Conservation (phyloP, 2,797 vertebrate species). For the Falco berigora region DNA sequence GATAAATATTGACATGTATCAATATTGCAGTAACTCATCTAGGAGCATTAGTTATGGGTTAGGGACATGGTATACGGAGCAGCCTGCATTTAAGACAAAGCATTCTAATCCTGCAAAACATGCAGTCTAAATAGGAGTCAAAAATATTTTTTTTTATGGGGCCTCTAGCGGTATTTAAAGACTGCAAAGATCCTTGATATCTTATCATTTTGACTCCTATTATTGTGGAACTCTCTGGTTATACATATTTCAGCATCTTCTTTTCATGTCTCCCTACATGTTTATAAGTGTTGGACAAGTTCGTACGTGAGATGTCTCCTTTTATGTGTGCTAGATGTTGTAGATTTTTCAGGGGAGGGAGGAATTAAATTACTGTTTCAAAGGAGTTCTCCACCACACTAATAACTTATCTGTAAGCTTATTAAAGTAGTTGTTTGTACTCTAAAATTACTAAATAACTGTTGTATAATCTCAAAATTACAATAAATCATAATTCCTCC, state of each 20-base stretch:
- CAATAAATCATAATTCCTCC: not conserved
- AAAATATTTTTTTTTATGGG: not conserved
- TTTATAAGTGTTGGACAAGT: slow-evolving; percentile 40
- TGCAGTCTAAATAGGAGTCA: not conserved
- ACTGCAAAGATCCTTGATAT: not conserved
- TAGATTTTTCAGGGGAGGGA: slow-evolving; percentile 17
- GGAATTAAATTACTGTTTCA: slow-evolving; percentile 45
- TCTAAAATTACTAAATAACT: slow-evolving; percentile 34
- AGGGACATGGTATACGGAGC: not conserved
- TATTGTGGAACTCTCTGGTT: slow-evolving; percentile 25
- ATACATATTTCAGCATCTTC: slow-evolving; percentile 24
- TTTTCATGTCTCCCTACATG: not conserved
- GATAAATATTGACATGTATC: too few relatives aligned
- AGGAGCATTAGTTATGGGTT: not conserved
- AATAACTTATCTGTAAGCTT: slow-evolving; percentile 39
- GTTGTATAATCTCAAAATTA: slow-evolving; percentile 22
- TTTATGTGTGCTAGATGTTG: slow-evolving; percentile 37
- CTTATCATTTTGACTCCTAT: not conserved
- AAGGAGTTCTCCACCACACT: not conserved
- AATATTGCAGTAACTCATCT: not conserved
- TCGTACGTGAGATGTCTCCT: not conserved
- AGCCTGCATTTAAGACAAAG: not conserved
- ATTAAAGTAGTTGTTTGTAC: slow-evolving; percentile 33
- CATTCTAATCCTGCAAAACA: not conserved
- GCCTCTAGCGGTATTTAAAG: not conserved